Conservation (phyloP, 2,113 vertebrate species). For the Eurystomus gularis region DNA sequence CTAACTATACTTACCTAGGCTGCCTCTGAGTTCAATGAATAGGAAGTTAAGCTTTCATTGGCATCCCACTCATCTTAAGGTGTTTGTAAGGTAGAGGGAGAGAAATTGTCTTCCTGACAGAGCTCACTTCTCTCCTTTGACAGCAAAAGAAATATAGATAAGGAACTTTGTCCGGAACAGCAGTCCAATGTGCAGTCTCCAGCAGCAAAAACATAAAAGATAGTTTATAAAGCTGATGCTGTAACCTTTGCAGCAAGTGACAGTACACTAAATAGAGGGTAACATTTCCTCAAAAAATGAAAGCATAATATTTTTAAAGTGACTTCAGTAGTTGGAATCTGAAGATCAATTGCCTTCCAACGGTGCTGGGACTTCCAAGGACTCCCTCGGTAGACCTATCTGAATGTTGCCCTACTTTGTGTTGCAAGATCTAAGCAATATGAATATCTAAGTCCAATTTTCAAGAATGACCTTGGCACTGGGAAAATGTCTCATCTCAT, state of each 20-base stretch:
- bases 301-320: neutral
- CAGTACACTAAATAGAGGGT: neutral
- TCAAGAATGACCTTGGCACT: neutral
- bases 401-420: neutral
- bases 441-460: neutral
- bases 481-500: neutral
- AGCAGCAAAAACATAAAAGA: neutral
- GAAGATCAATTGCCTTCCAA: neutral
- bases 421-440: neutral
- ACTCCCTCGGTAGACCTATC: neutral
- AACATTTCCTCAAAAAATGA: neutral
- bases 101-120: neutral
- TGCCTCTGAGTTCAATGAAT: neutral
- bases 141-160: neutral
- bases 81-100: neutral
- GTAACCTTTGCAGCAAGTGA: neutral
- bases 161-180: neutral
- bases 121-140: neutral
- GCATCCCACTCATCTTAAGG: neutral
- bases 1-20: neutral
- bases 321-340: neutral
- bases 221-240: neutral
- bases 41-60: neutral
- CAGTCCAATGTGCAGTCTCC: neutral
- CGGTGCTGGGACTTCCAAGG: neutral